phyloP scores from a whole-genome alignment of 2,888 invertebrate species.

The Eustalomyia histrio region DNA sequence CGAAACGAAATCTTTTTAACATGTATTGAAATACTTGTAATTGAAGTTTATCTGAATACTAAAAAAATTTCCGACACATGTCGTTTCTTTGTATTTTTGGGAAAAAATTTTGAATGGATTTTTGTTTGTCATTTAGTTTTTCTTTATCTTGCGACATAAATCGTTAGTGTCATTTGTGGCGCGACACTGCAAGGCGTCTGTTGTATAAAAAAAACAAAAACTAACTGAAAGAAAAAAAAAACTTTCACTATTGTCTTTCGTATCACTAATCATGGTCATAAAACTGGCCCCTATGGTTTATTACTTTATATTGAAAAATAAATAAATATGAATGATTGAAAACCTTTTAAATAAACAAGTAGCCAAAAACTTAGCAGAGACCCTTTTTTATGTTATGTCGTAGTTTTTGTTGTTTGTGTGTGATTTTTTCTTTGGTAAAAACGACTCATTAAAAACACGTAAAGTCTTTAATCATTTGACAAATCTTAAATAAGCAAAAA shows the following conservation, averaged over 20 bases:
- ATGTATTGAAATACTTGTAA: slow-evolving; percentile 59
- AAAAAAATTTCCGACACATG: slow-evolving; percentile 36
- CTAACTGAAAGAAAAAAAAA: not conserved
- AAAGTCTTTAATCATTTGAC: slow-evolving; percentile 76
- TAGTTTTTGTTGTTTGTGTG: not conserved
- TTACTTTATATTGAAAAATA: slow-evolving; percentile 10
- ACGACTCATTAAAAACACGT: slow-evolving; percentile 72
- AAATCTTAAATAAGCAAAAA: slow-evolving; percentile 52
- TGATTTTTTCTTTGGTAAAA: slow-evolving; percentile 25
- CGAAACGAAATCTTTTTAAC: slow-evolving; percentile 42
- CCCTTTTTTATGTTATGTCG: slow-evolving; percentile 18
- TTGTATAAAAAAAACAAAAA: not conserved
- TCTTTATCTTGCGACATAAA: slow-evolving; percentile 62
- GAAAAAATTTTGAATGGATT: slow-evolving; percentile 49
- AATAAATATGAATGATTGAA: slow-evolving; percentile 49
- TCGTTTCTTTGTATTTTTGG: slow-evolving; percentile 13
- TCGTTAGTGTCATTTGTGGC: slow-evolving; percentile 61
- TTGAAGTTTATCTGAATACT: slow-evolving; percentile 56
- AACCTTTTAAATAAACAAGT: slow-evolving; percentile 51
- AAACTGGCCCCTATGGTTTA: slow-evolving; percentile 43
- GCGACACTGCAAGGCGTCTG: slow-evolving; percentile 61
- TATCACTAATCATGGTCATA: slow-evolving; percentile 48
- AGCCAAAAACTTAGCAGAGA: slow-evolving; percentile 37
- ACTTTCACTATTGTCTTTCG: slow-evolving; percentile 57
- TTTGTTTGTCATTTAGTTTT: slow-evolving; percentile 26